phyloP scores from a whole-genome alignment of 2,113 vertebrate species.

The Oncorhynchus tshawytscha region DNA sequence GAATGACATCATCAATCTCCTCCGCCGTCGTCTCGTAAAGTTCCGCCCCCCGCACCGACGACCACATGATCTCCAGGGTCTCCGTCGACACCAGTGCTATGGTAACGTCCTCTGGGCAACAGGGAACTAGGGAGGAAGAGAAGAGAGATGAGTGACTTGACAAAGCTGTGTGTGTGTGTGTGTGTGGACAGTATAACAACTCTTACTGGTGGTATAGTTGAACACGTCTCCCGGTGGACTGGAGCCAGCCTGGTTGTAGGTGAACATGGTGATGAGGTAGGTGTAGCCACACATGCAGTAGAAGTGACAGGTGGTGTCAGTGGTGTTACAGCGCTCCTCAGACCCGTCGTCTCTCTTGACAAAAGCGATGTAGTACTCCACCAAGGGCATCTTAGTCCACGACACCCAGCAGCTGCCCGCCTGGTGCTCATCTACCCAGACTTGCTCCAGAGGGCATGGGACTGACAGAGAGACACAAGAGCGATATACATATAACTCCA shows the following conservation, averaged over 20 bases:
- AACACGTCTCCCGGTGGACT: slow-evolving; percentile 77
- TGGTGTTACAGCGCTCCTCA: slow-evolving; percentile 86
- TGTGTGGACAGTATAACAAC: no score
- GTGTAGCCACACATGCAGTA: slow-evolving; percentile 85
- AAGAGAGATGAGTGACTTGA: slow-evolving; percentile 3
- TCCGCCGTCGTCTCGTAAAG: slow-evolving; percentile 80
- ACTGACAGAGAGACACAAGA: slow-evolving; percentile 62
- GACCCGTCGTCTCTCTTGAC: slow-evolving; percentile 88
- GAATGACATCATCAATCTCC: slow-evolving; percentile 43
- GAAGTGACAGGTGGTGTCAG: slow-evolving; percentile 76
- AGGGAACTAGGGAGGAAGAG: slow-evolving; percentile 76
- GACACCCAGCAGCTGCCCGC: slow-evolving; percentile 77
- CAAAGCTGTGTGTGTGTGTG: neutral
- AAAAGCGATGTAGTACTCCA: slow-evolving; percentile 83
- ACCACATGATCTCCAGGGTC: slow-evolving; percentile 82
- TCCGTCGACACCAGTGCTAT: slow-evolving; percentile 77
- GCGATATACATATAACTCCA: neutral
- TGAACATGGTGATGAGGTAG: slow-evolving; percentile 85
- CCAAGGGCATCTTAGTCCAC: slow-evolving; percentile 73
- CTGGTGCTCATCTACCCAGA: slow-evolving; percentile 74
- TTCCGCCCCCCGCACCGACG: slow-evolving; percentile 83
- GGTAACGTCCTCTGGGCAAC: slow-evolving; percentile 80
- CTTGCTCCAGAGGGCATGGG: slow-evolving; percentile 80
- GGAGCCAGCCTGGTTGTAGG: slow-evolving; percentile 84
- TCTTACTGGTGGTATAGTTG: slow-evolving; percentile 87